These are phyloP conservation scores for Drosophila kambysellisi DNA, from an alignment of 2,888 invertebrate genomes.

Conservation along the genomic window DNA sequence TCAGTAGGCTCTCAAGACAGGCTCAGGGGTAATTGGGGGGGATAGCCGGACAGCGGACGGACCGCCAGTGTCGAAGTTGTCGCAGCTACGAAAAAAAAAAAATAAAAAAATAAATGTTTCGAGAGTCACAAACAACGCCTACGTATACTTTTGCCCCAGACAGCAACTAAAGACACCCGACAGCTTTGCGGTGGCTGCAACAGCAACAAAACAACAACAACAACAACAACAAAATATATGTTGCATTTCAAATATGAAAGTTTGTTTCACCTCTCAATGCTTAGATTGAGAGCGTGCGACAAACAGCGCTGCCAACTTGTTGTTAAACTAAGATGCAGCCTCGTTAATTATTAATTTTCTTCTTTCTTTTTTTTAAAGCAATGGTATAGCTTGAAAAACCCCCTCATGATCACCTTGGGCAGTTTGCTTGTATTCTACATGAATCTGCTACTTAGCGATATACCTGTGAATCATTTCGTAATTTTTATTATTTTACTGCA, in stretches of 20 bases:
- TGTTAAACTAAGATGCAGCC: slow-evolving; percentile 10
- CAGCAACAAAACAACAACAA: slow-evolving; percentile 14
- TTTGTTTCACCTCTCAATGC: slow-evolving; percentile 34
- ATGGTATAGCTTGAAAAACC: not conserved
- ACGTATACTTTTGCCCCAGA: slow-evolving; percentile 32
- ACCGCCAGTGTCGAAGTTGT: slow-evolving; percentile 20
- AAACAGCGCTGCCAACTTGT: slow-evolving; percentile 41
- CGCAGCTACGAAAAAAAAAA: slow-evolving; percentile 28
- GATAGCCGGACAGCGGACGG: slow-evolving; percentile 1
- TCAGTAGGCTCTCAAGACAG: not conserved
- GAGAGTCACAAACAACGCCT: slow-evolving; percentile 59
- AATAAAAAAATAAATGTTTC: slow-evolving; percentile 33
- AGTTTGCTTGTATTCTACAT: not conserved
- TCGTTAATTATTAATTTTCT: slow-evolving; percentile 4
- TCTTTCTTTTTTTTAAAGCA: not conserved
- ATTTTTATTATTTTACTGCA: not conserved
- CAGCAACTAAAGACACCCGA: slow-evolving; percentile 45
- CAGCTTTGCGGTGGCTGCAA: slow-evolving; percentile 1
- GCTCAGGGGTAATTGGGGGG: not conserved
- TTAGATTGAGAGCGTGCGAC: slow-evolving; percentile 21
- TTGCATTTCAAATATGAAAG: slow-evolving; percentile 62
- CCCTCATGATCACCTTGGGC: not conserved
- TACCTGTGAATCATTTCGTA: not conserved
- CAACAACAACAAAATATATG: slow-evolving; percentile 19
- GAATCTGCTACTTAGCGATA: not conserved